Evolutionary conservation across 2,797 vertebrate genomes (phyloP), one percentile per base, ranked within the genome.

Genomic region (Clamator glandarius): DNA sequence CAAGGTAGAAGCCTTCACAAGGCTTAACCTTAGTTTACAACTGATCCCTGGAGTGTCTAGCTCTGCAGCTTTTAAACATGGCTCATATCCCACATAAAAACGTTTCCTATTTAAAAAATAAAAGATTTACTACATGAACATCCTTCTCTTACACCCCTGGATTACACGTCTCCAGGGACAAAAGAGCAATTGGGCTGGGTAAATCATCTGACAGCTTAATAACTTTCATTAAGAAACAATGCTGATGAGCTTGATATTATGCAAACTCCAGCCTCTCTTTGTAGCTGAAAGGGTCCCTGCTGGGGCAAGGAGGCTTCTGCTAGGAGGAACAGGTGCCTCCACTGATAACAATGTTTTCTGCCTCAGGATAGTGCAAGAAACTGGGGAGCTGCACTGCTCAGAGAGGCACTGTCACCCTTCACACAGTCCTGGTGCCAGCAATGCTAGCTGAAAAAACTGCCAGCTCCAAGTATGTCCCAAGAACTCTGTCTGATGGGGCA

Each of bases 21-120:
- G 54, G 55, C 52, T 85, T 96, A 93, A 74, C 33, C 70, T 91
- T 52, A 58, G 2, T 90, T 97, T 96, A 90, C 29, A 48, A 61
- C 63, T 75, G 54, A 87, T 83, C 82, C 88, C 79, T 91, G 72
- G 70, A 50, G 62, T 5, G 78, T 92, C 88, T 84, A 81, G 69
- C 77, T 95, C 87, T 94, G 75, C 63, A 67, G 88, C 77, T 68
- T 95, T 61, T 85, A 95, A 96, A 95, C 44, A 42, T 68, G 73
- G 72, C 35, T 67, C 80, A 41, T 66, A 63, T 78, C 28, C 73
- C 52, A 26, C 61, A 69, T 59, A 58, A 95, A 95, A 87, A 81
- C n/a, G 54, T 75, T 92, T 93, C 81, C 79, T 87, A 58, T 84
- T 92, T 82, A 90, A 96, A 93, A 66, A 92, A 69, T 75, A 68